Conservation (phyloP, 2,888 invertebrate genomes). For the Tyria jacobaeae region DNA sequence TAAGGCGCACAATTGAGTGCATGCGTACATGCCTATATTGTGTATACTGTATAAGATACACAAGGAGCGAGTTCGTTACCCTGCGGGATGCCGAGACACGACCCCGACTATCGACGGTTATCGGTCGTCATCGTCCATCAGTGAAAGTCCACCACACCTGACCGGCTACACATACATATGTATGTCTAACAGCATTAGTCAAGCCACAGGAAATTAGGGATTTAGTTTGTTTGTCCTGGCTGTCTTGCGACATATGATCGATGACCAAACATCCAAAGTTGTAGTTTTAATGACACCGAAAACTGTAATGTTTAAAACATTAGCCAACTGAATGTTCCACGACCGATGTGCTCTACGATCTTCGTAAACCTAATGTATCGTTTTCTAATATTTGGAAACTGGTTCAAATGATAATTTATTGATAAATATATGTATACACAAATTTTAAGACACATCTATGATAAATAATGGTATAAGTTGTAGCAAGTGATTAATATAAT, state of each 20-base stretch:
- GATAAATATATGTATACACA: too few species aligned
- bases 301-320: not conserved
- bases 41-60: slow-evolving; percentile 52
- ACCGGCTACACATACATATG: slow-evolving; percentile 28
- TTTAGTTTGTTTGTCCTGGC: slow-evolving; percentile 33
- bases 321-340: not conserved
- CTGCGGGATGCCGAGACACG: slow-evolving; percentile 61
- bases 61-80: slow-evolving; percentile 69
- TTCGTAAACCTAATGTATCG: not conserved
- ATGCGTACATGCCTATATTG: slow-evolving; percentile 44
- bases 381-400: not conserved
- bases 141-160: slow-evolving; percentile 65
- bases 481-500: too few species aligned
- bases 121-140: slow-evolving; percentile 62
- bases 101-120: slow-evolving; percentile 67
- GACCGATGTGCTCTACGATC: not conserved
- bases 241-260: slow-evolving; percentile 17
- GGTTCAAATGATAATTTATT: too few species aligned
- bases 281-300: not conserved
- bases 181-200: slow-evolving; percentile 24
- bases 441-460: too few species aligned
- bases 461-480: too few species aligned
- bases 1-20: slow-evolving; percentile 55
- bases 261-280: slow-evolving; percentile 18
- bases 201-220: slow-evolving; percentile 39